Base-by-base conservation (phyloP, 2,888 invertebrate species). In the Ectemnius cavifrons region DNA sequence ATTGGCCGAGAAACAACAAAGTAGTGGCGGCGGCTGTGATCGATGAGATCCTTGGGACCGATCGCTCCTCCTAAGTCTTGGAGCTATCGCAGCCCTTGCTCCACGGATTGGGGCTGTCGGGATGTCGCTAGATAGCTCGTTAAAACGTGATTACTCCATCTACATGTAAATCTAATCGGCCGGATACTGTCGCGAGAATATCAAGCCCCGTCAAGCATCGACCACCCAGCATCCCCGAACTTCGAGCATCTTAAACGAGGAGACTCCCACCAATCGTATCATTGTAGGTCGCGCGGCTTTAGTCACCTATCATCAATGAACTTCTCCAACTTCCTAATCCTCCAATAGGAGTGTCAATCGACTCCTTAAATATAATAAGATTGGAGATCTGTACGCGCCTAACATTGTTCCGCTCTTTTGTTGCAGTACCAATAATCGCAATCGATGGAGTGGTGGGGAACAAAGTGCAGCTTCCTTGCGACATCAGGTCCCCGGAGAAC, bases 401-500 rank as follows among this genome's bases (percentile, higher is more conserved):
- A 37, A 37, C 37, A 37, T 37, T 37, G 37, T 37, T 37, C 37
- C 37, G 0, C 37, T 37, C 37, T 37, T 37, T 11, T 37, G 37
- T 37, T 93, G 58, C 94, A 96, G 97, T 96, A 90, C 96, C 96
- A 66, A 94, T 96, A 87, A 94, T 94, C 77, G 94, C 96, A 87
- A 95, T 97, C 75, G 94, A 95, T 89, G 97, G 97, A 28, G 97
- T 97, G 4, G 92, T 96, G 80, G 96, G 95, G 37, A 95, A 95
- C 90, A 96, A 96, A 89, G 96, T 96, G 20, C 94, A 95, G 78
- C 92, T 97, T 67, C 97, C 97, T 13, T 97, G 97, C 91, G 96
- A 97, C 92, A 96, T 97, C 82, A 94, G 94, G 83, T 95, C 97
- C 8, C 93, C 94, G 80, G 94, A 95, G 86, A 94, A 96, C 86